Conservation (phyloP, 1,140 invertebrate species). For the Formica exsecta region DNA sequence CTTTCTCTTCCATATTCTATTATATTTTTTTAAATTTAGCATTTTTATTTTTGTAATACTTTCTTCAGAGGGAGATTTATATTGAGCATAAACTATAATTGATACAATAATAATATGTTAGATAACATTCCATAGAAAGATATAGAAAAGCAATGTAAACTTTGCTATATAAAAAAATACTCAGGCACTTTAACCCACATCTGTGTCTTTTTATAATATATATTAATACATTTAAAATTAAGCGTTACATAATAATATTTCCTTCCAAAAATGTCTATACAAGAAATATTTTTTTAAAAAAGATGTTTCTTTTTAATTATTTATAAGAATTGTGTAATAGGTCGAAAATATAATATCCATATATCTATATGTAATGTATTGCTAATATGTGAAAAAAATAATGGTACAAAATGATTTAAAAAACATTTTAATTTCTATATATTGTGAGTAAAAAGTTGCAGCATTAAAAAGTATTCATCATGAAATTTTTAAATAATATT, state of each 20-base stretch:
- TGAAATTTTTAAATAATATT: not conserved
- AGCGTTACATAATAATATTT: not conserved
- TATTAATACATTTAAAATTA: conserved; percentile 33
- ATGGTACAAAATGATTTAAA: not conserved
- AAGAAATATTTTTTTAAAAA: conserved; percentile 22
- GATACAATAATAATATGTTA: not conserved
- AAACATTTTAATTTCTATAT: conserved; percentile 3
- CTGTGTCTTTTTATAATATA: conserved; percentile 27
- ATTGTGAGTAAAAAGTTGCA: not conserved
- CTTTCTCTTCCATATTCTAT: no score
- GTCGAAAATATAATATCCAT: conserved; percentile 22
- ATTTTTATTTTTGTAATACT: conserved; percentile 12
- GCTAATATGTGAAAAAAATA: conserved; percentile 20
- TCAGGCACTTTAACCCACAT: conserved; percentile 57
- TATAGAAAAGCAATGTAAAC: not conserved
- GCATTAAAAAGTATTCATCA: conserved; percentile 4
- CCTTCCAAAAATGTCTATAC: not conserved
- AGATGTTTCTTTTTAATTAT: not conserved
- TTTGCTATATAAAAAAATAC: conserved; percentile 23
- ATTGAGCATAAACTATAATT: conserved; percentile 30
- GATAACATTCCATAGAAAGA: conserved; percentile 18
- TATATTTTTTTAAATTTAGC: no score
- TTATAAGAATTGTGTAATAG: conserved; percentile 10
- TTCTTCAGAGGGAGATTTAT: not conserved
- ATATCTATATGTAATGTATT: conserved; percentile 12